These are phyloP conservation scores for Eristalinus sepulchralis DNA, from an alignment of 2,888 invertebrate genomes.

Conservation along the genomic window DNA sequence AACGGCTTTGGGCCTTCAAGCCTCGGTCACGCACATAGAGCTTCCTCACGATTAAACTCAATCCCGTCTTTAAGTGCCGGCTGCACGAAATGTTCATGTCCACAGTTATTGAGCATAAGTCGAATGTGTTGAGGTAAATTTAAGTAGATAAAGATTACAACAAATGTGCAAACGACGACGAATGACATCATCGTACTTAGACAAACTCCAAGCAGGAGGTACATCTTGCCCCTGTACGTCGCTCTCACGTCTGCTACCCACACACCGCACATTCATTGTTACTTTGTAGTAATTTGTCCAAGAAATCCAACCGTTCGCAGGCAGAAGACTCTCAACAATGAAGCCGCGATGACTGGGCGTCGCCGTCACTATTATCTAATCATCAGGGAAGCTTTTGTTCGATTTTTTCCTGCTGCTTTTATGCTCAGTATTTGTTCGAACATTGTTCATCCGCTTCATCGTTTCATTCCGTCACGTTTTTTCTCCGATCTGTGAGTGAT, in stretches of 20 bases:
- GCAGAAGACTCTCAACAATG: neutral
- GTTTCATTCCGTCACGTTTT: slow-evolving; percentile 30
- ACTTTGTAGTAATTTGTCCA: neutral
- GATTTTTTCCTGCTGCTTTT: neutral
- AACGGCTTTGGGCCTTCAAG: neutral
- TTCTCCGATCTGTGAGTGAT: slow-evolving; percentile 31
- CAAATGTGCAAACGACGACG: neutral
- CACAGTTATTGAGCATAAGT: neutral
- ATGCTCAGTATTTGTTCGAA: neutral
- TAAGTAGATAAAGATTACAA: neutral
- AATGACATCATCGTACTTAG: neutral
- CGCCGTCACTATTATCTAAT: neutral
- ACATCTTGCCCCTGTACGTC: neutral
- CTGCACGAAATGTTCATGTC: neutral
- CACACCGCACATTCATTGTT: neutral
- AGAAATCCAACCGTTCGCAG: neutral
- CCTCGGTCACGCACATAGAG: neutral
- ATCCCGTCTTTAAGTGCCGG: neutral
- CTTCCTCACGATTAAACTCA: neutral
- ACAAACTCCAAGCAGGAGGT: neutral
- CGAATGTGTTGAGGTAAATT: neutral
- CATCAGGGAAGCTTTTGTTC: neutral
- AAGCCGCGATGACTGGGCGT: neutral
- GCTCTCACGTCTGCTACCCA: neutral
- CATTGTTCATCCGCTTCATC: slow-evolving; percentile 3